Evolutionary conservation across 37 sponge, comb jelly and placozoan genomes (phyloP), one percentile per base, ranked within the genome.

Genomic region (Tethya wilhelma): DNA sequence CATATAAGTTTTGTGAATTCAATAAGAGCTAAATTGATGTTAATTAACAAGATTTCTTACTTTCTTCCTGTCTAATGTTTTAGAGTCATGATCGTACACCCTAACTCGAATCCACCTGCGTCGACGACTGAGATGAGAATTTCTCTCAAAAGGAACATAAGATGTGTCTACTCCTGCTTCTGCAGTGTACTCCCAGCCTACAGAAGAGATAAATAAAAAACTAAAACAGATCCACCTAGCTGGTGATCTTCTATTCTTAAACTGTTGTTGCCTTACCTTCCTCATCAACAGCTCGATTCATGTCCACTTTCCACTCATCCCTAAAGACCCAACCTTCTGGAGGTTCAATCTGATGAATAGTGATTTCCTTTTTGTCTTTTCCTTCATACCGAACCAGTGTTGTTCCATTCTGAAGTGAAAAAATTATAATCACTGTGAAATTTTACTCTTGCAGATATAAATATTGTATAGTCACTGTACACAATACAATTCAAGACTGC

Each of bases 241-340:
- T 14, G 14, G 53, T 49, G 53, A 49, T 14, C 14, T 14, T 49
- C 53, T 19, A 49, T 19, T 14, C 14, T 49, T 49, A 49, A 14
- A 19, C 14, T 4, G 22, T 66, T 22, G 34, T 68, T 38, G 7
- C 32, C 36, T 42, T 26, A 86, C 87, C 94, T 30, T 93, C 90
- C 57, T 96, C 94, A 59, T 94, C 97, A 20, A 88, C 89, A 68
- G 94, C 94, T 57, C 97, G 73, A 81, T 93, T 93, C 59, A 73
- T 64, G 82, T 96, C 97, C 20, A 96, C 71, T 34, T 73, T 42
- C 97, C 97, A 96, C 8, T 86, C 76, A 17, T 74, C 46, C 12
- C 39, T 81, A 91, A 93, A 96, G 57, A 68, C 66, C 97, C 97
- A 96, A 33, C 90, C 91, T 2, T 93, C 86, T 23, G 87, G 86